Percentiles rank a stretch among this genome's conserved stretches.
Evolutionary conservation across 2,113 vertebrate genomes (phyloP).

Genomic region (Lasiurus cinereus): DNA sequence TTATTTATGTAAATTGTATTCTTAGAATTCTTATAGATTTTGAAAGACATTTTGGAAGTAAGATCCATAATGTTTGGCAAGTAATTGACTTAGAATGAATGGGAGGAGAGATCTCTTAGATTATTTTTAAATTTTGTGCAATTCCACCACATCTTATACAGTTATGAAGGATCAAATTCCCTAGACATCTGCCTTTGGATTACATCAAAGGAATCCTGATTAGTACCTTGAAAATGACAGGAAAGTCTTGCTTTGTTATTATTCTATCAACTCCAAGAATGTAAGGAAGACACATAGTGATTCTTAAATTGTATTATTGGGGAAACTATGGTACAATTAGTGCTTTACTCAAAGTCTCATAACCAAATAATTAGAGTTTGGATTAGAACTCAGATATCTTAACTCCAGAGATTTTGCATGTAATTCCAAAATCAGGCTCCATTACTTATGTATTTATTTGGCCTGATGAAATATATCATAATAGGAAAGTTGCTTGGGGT

Average conservation of each 20-base stretch:
- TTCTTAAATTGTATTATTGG: neutral
- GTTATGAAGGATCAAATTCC: neutral
- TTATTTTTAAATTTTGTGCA: neutral
- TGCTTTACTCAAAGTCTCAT: neutral
- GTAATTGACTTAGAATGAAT: neutral
- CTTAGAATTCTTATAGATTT: neutral
- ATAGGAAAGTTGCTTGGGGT: constrained; percentile 2
- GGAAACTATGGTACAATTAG: neutral
- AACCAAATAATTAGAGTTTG: neutral
- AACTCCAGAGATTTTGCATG: neutral
- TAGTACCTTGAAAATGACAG: neutral
- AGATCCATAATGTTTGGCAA: neutral
- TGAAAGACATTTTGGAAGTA: neutral
- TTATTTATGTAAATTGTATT: neutral
- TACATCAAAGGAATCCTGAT: neutral
- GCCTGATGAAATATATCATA: neutral
- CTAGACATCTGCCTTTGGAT: neutral
- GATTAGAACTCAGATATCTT: neutral
- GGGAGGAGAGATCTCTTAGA: neutral
- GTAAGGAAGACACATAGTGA: neutral
- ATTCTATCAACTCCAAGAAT: neutral
- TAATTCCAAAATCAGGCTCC: neutral
- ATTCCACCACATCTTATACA: neutral
- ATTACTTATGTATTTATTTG: neutral
- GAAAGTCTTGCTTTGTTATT: neutral